Percentiles rank a stretch among this genome's conserved stretches.
phyloP scores from a whole-genome alignment of 2,888 invertebrate species.

The Vandiemenella viatica region DNA sequence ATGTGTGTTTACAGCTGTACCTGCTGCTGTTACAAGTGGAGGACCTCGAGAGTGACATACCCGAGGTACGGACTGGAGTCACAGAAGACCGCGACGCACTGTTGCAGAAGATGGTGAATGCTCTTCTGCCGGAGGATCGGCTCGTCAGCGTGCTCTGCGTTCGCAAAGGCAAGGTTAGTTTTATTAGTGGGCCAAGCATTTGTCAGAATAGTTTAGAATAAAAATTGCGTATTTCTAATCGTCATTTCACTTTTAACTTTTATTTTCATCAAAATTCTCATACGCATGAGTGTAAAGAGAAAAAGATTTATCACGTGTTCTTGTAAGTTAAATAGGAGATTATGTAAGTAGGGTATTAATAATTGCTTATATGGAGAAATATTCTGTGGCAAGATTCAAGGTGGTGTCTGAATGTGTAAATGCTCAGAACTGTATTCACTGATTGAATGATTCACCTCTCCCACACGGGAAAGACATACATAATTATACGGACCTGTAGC shows the following conservation, averaged over 20 bases:
- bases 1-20: conserved; percentile 49
- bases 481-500: no score
- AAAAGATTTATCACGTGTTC: not conserved
- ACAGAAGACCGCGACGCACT: conserved; percentile 45
- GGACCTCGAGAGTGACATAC: conserved; percentile 67
- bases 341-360: not conserved
- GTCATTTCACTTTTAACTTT: not conserved
- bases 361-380: not conserved
- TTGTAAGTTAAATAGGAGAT: not conserved
- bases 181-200: conserved; percentile 5
- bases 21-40: conserved; percentile 64
- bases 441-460: no score
- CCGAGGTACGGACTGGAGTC: conserved; percentile 30
- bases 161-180: conserved; percentile 62
- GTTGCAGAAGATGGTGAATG: conserved; percentile 46
- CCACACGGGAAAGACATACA: not conserved
- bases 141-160: conserved; percentile 57
- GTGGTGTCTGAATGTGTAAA: not conserved
- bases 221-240: conserved; percentile 6
- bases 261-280: not conserved
- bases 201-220: not conserved
- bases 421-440: no score
- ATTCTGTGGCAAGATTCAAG: no score
- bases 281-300: not conserved
- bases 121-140: conserved; percentile 51